Conservation (phyloP, 1,140 invertebrate genomes). For the Zaprionus tsacasi region DNA sequence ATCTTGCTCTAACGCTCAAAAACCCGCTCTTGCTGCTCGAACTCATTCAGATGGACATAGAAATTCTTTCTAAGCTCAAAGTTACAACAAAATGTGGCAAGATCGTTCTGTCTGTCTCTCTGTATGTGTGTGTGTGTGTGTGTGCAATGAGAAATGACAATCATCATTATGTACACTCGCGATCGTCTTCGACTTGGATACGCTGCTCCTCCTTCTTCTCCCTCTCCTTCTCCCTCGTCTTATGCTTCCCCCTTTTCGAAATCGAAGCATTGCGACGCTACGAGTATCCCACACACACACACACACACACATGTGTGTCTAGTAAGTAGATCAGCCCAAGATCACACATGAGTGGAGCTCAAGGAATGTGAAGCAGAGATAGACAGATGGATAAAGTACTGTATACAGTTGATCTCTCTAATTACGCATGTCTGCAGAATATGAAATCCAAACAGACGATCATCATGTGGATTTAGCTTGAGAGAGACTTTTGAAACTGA, state of each 20-base stretch:
- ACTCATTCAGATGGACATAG: conserved; percentile 39
- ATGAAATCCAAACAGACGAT: not conserved
- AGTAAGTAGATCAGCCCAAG: conserved; percentile 43
- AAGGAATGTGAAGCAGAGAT: conserved; percentile 6
- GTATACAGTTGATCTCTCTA: conserved; percentile 11
- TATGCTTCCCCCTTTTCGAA: conserved; percentile 44
- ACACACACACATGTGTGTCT: not conserved
- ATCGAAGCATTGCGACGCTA: conserved; percentile 44
- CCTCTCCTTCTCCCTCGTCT: conserved; percentile 30
- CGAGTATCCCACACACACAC: conserved; percentile 26
- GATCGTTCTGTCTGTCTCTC: conserved; percentile 6
- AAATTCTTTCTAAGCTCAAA: conserved; percentile 51
- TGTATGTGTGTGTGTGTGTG: conserved; percentile 23
- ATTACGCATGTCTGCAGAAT: conserved; percentile 15
- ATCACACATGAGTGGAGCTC: conserved; percentile 16
- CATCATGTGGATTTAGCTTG: not conserved
- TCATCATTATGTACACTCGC: conserved; percentile 76
- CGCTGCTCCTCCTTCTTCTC: conserved; percentile 24
- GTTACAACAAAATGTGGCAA: conserved; percentile 53
- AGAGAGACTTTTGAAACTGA: not conserved
- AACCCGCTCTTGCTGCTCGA: conserved; percentile 13
- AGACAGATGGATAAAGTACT: conserved; percentile 12
- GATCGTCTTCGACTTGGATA: conserved; percentile 7
- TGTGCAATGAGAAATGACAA: conserved; percentile 73
- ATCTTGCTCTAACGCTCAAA: conserved; percentile 2